Conservation (phyloP, 2,113 vertebrate genomes). For the Morone saxatilis region DNA sequence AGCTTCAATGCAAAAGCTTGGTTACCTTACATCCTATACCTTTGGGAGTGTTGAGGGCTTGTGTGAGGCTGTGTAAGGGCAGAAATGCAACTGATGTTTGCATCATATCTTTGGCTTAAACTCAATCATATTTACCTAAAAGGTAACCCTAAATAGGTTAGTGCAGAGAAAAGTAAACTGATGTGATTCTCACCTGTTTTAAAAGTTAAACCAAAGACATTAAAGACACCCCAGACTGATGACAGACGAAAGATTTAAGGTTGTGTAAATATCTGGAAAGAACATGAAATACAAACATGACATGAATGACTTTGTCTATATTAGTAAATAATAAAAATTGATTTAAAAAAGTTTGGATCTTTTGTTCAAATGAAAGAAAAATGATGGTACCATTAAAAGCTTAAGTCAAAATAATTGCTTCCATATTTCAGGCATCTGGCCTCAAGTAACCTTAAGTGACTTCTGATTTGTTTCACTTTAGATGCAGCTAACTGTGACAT, state of each 20-base stretch:
- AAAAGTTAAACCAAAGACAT: not conserved
- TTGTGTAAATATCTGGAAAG: not conserved
- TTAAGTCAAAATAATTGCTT: not conserved
- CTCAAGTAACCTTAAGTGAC: not conserved
- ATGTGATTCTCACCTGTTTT: not conserved
- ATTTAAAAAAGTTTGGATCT: not conserved
- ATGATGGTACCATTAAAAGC: not conserved
- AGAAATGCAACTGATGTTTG: not conserved
- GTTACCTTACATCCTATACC: not conserved
- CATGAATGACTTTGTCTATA: not conserved
- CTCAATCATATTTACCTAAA: not conserved
- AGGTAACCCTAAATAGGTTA: not conserved
- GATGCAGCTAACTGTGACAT: constrained; percentile 2
- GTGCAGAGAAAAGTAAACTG: not conserved
- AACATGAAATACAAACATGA: not conserved
- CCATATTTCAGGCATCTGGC: not conserved
- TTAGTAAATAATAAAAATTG: not conserved
- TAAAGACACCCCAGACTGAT: not conserved
- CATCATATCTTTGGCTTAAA: not conserved
- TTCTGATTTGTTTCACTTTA: not conserved
- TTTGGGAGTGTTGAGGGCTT: not conserved
- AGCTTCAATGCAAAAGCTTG: not conserved
- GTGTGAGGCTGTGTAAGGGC: not conserved
- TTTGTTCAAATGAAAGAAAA: not conserved
- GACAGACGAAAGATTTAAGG: not conserved